Evolutionary conservation across 2,888 invertebrate species (phyloP), one percentile per base, ranked within the genome.

Genomic region (Cerceris rybyensis): DNA sequence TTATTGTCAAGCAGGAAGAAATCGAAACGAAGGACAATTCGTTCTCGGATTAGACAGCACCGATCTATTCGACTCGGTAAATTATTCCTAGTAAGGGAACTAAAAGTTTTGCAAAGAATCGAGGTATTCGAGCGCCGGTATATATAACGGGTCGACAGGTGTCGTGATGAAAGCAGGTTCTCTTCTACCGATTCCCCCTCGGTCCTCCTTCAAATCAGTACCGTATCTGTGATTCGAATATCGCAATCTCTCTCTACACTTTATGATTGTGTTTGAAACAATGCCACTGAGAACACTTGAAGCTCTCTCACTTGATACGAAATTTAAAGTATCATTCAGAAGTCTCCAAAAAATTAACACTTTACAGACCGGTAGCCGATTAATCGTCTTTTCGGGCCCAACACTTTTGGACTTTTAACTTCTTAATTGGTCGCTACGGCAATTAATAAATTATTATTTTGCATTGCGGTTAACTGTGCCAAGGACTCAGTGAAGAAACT

Each of bases 121-220:
- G 59, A 85, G 86, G 84, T 83, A 86, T 88, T 85, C 80, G 82
- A 84, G 81, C 72, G 71, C 58, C 73, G 80, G 79, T 81, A 85
- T 75, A 70, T 83, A 83, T 91, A 91, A 91, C 90, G 91, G 89
- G 84, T 79, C 90, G 90, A 90, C 91, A 91, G 91, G 90, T 90
- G 90, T 88, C 88, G 82, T 80, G 86, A 85, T 81, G 85, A 81
- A 83, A 89, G 89, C 90, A 90, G 89, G 90, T 90, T 91, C 86
- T 86, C 86, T 77, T 82, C 80, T 81, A 79, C 75, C 72, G 70
- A 80, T 80, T 61, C 77, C 59, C 57, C 67, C 54, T 13, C 59
- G 70, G 74, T 61, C 75, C 80, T 78, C 80, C 69, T 74, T 67
- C 58, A 43, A 65, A 72, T 75, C 80, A 73, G 73, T 68, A 58